A percentile compares a stretch with the other conserved stretches of the same genome.
These are phyloP conservation scores for Oreocharis arfaki DNA, from an alignment of 2,113 vertebrate species.

Conservation along the genomic window DNA sequence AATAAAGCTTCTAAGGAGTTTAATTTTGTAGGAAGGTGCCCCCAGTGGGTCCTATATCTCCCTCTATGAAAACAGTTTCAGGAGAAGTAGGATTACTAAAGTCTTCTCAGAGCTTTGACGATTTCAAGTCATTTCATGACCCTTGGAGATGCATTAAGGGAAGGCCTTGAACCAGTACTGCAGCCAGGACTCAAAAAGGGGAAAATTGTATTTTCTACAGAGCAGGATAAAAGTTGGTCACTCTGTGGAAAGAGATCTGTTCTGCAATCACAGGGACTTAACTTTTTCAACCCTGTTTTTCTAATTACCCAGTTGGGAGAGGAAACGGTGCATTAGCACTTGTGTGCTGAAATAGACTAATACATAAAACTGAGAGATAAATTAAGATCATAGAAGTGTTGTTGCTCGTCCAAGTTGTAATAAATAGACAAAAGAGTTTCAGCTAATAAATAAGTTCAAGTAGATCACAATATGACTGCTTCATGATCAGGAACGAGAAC, in stretches of 20 bases:
- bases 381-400: neutral
- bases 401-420: neutral
- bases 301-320: neutral
- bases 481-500: neutral
- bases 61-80: neutral
- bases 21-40: neutral
- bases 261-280: neutral
- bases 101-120: neutral
- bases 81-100: neutral
- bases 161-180: neutral
- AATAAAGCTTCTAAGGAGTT: neutral
- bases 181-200: neutral
- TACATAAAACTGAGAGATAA: neutral
- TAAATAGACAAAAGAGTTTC: neutral
- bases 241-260: neutral
- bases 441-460: neutral
- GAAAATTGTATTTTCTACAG: neutral
- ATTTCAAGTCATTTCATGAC: neutral
- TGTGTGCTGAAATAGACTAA: neutral
- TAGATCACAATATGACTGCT: neutral
- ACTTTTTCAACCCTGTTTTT: neutral
- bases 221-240: neutral
- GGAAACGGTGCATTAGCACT: neutral
- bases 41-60: neutral
- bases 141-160: neutral